These are phyloP conservation scores for Drosophila sp. DNA, from an alignment of 1,140 invertebrate genomes.

Conservation along the genomic window DNA sequence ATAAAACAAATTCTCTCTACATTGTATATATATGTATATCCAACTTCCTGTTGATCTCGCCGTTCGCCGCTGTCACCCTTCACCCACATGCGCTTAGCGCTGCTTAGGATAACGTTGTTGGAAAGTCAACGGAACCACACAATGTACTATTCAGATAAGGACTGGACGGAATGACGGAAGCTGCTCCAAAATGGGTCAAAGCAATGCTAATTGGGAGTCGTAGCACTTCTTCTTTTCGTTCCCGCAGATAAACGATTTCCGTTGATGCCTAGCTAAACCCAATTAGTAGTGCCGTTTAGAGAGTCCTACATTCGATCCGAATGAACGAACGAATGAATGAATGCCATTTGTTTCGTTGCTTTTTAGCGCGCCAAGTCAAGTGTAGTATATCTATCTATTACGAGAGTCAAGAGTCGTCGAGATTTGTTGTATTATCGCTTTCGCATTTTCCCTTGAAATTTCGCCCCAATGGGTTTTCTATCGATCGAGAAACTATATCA, in stretches of 20 bases:
- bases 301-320: constrained; percentile 30
- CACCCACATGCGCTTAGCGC: constrained; percentile 68
- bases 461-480: no score
- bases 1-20: constrained; percentile 65
- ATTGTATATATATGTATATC: constrained; percentile 19
- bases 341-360: constrained; percentile 36
- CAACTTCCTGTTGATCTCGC: constrained; percentile 72
- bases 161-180: constrained; percentile 59
- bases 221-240: constrained; percentile 27
- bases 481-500: no score
- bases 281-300: constrained; percentile 62
- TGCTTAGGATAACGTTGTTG: constrained; percentile 67
- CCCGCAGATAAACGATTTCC: constrained; percentile 66
- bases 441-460: no score
- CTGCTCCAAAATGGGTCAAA: constrained; percentile 71
- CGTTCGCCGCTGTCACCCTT: constrained; percentile 53
- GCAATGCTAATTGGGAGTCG: constrained; percentile 75
- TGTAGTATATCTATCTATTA: no score
- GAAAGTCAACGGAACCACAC: constrained; percentile 51
- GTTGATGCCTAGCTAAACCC: constrained; percentile 38
- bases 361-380: no score
- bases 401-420: no score
- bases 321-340: constrained; percentile 50
- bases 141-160: constrained; percentile 44
- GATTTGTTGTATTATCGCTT: no score